Conservation (phyloP, 2,113 vertebrate species). For the Neolamprologus cancellatus region DNA sequence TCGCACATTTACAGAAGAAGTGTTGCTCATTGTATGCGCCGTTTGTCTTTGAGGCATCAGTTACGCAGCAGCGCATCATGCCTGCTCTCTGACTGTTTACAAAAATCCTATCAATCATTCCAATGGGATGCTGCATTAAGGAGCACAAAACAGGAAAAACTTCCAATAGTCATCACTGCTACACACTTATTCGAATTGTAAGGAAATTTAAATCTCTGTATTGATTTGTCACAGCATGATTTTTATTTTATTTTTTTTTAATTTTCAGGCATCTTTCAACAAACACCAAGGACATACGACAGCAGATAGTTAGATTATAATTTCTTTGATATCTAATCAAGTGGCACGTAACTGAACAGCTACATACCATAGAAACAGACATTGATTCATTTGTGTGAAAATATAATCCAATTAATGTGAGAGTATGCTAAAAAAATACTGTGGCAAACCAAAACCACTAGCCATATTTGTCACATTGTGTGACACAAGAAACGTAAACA, state of each 20-base stretch:
- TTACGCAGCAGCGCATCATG: not conserved
- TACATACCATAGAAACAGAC: not conserved
- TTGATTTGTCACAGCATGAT: not conserved
- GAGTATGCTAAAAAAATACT: not conserved
- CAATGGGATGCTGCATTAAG: not conserved
- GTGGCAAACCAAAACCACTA: not conserved
- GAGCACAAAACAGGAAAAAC: not conserved
- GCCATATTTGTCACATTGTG: not conserved
- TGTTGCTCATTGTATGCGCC: not conserved
- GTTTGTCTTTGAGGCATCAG: not conserved
- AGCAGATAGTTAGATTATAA: not conserved
- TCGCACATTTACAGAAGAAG: not conserved
- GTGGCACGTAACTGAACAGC: not conserved
- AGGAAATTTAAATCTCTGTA: not conserved
- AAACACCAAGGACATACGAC: accelerated
- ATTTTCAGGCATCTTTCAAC: not conserved
- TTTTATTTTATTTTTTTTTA: not conserved
- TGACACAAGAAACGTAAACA: not conserved
- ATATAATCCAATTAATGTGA: not conserved
- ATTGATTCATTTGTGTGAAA: not conserved
- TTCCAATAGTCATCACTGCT: not conserved
- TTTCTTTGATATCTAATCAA: not conserved
- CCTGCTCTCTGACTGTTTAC: not conserved
- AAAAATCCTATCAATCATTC: not conserved
- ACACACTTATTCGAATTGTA: not conserved